Base-by-base conservation (phyloP, 2,797 vertebrate genomes). In the Chaenodraco wilsoni region DNA sequence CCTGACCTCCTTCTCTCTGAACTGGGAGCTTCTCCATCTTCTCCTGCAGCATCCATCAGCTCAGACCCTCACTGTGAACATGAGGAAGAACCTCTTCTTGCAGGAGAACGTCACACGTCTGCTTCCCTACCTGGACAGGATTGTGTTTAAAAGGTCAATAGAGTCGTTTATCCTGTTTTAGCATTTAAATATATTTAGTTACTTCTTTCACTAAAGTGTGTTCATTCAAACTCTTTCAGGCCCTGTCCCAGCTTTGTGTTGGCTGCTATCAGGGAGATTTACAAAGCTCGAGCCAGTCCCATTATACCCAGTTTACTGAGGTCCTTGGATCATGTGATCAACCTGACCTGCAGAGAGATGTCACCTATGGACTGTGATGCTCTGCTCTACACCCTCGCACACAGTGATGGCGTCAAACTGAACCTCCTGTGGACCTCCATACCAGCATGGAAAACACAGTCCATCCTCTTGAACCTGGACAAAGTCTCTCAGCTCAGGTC, bases 391-490 rank as follows among this genome's bases (percentile, higher is more conserved):
- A 84, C 44, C 74, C 81, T 92, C 31, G 37, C 48, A 61, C 80
- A 90, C 83, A 68, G 83, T 57, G 77, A 79, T 17, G 9, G 57
- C 50, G 76, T 91, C 6, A 73, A 70, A 63, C 87, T 92, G 69
- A 85, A 74, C 37, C 84, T 91, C 72, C 13, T 81, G 64, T 87
- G 85, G 87, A 77, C 61, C 57, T 89, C 74, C 83, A 76, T 87
- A 33, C 74, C 80, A 66, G 4, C 71, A 21, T 21, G 21, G 21
- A 21, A 21, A 21, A 21, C 21, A 27, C 23, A 69, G 61, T 60
- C 67, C 21, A 9, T 85, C 56, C 43, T 80, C 17, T 49, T 3
- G 0, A 7, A 23, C 11, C 74, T 85, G 74, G 63, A 72, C 63
- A 77, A 8, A 41, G 67, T 82, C 16, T 82, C 76, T 74, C 67